phyloP scores from a whole-genome alignment of 2,888 invertebrate species.

The Lycaena phlaeas region DNA sequence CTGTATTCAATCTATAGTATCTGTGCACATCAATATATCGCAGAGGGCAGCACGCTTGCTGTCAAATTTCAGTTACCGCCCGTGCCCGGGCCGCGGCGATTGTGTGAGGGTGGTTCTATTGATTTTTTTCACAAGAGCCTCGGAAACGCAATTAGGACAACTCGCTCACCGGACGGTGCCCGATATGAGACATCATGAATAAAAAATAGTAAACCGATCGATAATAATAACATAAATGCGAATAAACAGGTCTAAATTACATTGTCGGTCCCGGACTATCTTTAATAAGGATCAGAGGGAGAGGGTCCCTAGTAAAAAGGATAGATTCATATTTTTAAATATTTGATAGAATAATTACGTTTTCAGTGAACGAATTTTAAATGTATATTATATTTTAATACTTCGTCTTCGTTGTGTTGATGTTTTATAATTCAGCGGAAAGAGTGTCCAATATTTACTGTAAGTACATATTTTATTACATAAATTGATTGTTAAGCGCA shows the following conservation, averaged over 20 bases:
- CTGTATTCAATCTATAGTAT: conserved; percentile 12
- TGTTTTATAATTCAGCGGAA: neutral
- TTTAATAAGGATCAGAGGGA: conserved; percentile 27
- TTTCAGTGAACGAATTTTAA: neutral
- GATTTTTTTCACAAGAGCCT: conserved; percentile 15
- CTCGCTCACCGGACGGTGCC: conserved; percentile 16
- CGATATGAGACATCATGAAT: conserved; percentile 24
- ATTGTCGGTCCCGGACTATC: conserved; percentile 25
- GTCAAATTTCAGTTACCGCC: conserved; percentile 43
- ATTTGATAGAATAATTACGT: neutral
- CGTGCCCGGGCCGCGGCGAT: conserved; percentile 37
- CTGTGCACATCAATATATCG: conserved; percentile 22
- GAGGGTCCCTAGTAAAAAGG: conserved; percentile 18
- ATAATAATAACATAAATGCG: conserved; percentile 23
- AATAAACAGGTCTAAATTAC: conserved; percentile 16
- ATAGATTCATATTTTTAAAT: conserved; percentile 8
- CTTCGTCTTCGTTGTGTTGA: neutral
- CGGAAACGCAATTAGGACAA: conserved; percentile 20
- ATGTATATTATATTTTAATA: neutral
- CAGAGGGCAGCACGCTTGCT: conserved; percentile 22
- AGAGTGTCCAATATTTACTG: neutral
- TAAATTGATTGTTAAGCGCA: neutral
- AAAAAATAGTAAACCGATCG: conserved; percentile 23
- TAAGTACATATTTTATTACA: neutral
- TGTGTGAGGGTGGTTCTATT: conserved; percentile 17